Conservation (phyloP, 2,888 invertebrate genomes). For the Conistra vaccinii region DNA sequence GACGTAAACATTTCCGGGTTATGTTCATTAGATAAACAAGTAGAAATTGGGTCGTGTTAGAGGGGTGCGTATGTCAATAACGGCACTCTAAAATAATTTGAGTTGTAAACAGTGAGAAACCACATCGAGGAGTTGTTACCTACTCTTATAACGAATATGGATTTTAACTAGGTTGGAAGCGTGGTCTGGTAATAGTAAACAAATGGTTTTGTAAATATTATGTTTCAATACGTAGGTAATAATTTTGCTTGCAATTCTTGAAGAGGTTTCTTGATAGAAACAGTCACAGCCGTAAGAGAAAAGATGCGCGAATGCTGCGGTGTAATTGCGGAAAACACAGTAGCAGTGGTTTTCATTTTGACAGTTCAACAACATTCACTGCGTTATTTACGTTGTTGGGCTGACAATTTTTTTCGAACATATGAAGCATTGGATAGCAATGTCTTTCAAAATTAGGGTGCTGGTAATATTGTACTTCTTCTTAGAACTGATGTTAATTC, state of each 20-base stretch:
- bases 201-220: conserved; percentile 1
- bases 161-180: conserved; percentile 15
- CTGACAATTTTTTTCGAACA: too few species aligned
- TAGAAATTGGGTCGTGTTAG: conserved; percentile 36
- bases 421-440: too few species aligned
- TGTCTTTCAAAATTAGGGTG: too few species aligned
- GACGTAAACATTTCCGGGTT: conserved; percentile 30
- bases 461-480: background rate
- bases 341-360: too few species aligned
- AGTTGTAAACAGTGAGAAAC: conserved; percentile 40
- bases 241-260: background rate
- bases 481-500: background rate
- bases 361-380: too few species aligned
- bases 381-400: too few species aligned
- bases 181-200: background rate
- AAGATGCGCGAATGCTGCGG: too few species aligned
- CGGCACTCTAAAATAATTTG: conserved; percentile 54
- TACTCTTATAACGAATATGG: conserved; percentile 13
- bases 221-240: background rate
- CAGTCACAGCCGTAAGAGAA: background rate
- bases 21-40: conserved; percentile 41
- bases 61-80: conserved; percentile 51
- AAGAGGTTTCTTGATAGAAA: background rate
- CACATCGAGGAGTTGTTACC: background rate
- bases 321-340: too few species aligned